Evolutionary conservation across 2,113 vertebrate species (phyloP).

Genomic region (Neomonachus schauinslandi): DNA sequence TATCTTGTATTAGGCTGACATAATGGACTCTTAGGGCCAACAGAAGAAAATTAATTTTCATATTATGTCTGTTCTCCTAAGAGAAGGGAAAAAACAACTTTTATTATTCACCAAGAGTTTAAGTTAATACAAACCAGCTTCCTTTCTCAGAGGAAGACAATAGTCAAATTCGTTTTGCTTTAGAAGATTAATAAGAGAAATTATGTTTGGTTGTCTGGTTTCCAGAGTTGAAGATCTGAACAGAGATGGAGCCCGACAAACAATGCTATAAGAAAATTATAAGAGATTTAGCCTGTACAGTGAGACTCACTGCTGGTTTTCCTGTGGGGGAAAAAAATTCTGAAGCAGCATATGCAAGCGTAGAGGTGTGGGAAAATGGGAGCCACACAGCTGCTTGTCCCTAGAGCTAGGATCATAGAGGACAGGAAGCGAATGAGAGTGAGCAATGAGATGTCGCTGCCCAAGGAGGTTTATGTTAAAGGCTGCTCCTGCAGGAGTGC

Average conservation of each 20-base stretch:
- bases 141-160: slow-evolving; percentile 77
- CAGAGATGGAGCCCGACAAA: slow-evolving; percentile 50
- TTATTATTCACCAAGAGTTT: slow-evolving; percentile 72
- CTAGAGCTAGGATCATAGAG: neutral
- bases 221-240: slow-evolving; percentile 56
- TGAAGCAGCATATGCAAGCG: neutral
- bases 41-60: slow-evolving; percentile 78
- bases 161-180: slow-evolving; percentile 79
- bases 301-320: neutral
- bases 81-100: slow-evolving; percentile 54
- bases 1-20: slow-evolving; percentile 60
- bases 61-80: slow-evolving; percentile 73
- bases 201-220: slow-evolving; percentile 66
- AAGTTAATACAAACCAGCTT: slow-evolving; percentile 79
- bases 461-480: neutral
- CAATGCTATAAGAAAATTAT: neutral
- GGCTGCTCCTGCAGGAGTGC: neutral
- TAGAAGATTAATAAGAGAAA: slow-evolving; percentile 74
- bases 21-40: slow-evolving; percentile 69
- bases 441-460: neutral
- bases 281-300: neutral
- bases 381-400: neutral
- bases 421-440: neutral
- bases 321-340: neutral
- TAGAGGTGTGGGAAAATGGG: neutral